Percentiles rank a stretch among this genome's conserved stretches.
phyloP scores from a whole-genome alignment of 2,888 invertebrate species.

The Drosophila colorata region DNA sequence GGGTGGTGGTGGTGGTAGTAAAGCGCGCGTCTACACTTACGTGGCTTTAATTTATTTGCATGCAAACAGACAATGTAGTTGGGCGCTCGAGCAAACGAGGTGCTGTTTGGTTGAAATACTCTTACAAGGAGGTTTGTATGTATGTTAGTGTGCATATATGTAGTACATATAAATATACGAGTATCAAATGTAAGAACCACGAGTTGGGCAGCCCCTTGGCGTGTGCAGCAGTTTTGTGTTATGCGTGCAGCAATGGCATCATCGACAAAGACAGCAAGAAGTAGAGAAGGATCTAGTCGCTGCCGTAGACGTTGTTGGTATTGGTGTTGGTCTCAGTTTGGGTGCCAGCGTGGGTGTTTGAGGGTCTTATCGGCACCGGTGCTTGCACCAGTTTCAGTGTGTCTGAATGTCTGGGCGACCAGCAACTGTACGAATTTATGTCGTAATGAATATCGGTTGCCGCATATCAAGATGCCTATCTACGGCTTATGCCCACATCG shows the following conservation, averaged over 20 bases:
- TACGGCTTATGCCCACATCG: constrained; percentile 58
- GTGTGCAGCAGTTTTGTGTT: constrained; percentile 35
- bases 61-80: constrained; percentile 58
- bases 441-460: constrained; percentile 75
- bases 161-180: not conserved
- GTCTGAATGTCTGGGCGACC: constrained; percentile 18
- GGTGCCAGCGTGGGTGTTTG: constrained; percentile 7
- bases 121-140: constrained; percentile 4
- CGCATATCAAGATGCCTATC: constrained; percentile 71
- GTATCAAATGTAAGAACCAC: constrained; percentile 22
- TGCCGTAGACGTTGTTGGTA: not conserved
- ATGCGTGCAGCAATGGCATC: constrained; percentile 33
- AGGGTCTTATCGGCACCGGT: constrained; percentile 38
- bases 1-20: constrained; percentile 3
- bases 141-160: not conserved
- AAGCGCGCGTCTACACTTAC: constrained; percentile 38
- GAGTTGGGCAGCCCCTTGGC: constrained; percentile 19
- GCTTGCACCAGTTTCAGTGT: constrained; percentile 23
- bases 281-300: not conserved
- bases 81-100: constrained; percentile 24
- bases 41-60: constrained; percentile 62
- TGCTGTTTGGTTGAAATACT: constrained; percentile 17
- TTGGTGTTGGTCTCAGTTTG: constrained; percentile 6
- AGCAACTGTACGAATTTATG: constrained; percentile 72
- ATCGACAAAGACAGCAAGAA: constrained; percentile 8